Evolutionary conservation across 2,113 vertebrate species (phyloP), one percentile per base, ranked within the genome.

Genomic region (Megaceryle maxima): DNA sequence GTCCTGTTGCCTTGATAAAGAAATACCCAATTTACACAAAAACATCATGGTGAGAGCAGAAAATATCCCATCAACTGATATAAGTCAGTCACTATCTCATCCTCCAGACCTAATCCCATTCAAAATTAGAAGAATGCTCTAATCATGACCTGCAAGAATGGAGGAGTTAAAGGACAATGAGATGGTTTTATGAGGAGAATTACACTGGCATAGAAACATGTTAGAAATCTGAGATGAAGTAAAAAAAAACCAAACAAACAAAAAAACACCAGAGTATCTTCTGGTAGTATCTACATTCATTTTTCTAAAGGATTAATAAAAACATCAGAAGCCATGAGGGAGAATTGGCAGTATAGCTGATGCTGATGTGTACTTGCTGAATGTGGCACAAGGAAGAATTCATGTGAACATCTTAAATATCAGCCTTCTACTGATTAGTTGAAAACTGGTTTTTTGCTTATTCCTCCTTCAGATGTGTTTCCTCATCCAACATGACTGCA

Each of bases 61-160:
- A 91, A 95, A 82, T 76, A 89, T 10, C 50, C 63, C 31, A 21
- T 57, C 59, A 92, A 59, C n/a, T 87, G 33, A 85, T 57, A 48
- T 10, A 81, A 89, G 83, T 91, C 64, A 82, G 17, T 82, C 53
- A 19, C 56, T 82, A 63, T 72, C 41, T 91, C 78, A 87, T 92
- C 55, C 24, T 41, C 74, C 88, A 74, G 83, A 51, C 51, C 44
- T 79, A 94, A 82, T 73, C 70, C 57, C 78, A 83, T 79, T 82
- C 46, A 78, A 94, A 94, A 82, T 87, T 20, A 96, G 57, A 84
- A 89, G 35, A 79, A 85, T 48, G 35, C 10, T 92, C 51, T 79
- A 79, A 89, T 73, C 33, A 83, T 53, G 91, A 87, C 33, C 53
- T 92, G 53, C 39, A 89, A 81, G 26, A 86, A 72, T 1, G 7